These are phyloP conservation scores for Babylonia areolata DNA, from an alignment of 1,140 invertebrate genomes.

Conservation along the genomic window DNA sequence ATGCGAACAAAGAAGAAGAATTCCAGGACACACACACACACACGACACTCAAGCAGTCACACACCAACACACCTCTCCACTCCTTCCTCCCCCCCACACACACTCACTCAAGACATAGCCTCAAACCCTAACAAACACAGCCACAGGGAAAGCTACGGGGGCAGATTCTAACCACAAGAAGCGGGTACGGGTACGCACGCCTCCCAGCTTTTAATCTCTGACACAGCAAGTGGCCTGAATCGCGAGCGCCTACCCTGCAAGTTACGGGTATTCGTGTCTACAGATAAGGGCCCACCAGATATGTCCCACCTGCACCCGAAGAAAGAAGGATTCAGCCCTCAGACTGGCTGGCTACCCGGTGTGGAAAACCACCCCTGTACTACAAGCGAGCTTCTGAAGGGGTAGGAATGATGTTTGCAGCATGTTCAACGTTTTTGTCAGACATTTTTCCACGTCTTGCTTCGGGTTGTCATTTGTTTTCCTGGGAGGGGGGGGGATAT, in stretches of 20 bases:
- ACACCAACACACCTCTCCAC: too few relatives aligned
- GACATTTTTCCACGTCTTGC: neutral
- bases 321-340: neutral
- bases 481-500: neutral
- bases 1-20: neutral
- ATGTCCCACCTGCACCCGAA: neutral
- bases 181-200: too few relatives aligned
- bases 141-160: neutral
- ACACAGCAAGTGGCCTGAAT: constrained; percentile 3
- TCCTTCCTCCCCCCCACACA: neutral
- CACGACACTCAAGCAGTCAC: neutral
- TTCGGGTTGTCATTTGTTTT: neutral
- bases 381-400: neutral
- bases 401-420: neutral
- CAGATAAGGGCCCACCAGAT: neutral
- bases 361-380: neutral
- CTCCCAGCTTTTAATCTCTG: neutral
- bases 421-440: neutral
- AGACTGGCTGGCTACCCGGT: neutral
- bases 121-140: neutral
- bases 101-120: neutral
- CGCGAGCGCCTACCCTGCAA: neutral
- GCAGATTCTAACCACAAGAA: neutral
- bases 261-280: constrained; percentile 11
- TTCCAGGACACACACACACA: neutral